Evolutionary conservation across 2,113 vertebrate genomes (phyloP), one percentile per base, ranked within the genome.

Genomic region (Tupaia chinensis): DNA sequence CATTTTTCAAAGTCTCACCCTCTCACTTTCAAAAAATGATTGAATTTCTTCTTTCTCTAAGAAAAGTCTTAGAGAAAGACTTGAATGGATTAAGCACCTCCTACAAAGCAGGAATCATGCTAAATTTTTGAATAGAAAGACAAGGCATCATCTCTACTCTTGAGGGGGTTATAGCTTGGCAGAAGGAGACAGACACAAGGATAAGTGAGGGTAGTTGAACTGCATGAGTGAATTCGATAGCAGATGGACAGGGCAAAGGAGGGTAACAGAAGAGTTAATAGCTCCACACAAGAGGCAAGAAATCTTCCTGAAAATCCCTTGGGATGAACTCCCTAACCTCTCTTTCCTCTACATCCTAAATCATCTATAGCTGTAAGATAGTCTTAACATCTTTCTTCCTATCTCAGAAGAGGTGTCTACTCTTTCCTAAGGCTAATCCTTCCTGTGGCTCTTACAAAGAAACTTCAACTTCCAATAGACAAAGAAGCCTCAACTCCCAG

Each of bases 201-300:
- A 53, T 1, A 27, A 60, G 6, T 16, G 54, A 20, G 19, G 23
- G 13, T 7, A 32, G 60, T n/a, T 7, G 27, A n/a, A 34, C 60
- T 66, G 60, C 9, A 17, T 17, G 60, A 32, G 20, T 72, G 19
- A 86, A 77, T 61, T 25, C 58, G 76, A 5, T 65, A 34, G 7
- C 1, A 22, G 20, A 32, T 12, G 10, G 7, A 22, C 1, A 87
- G 23, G 19, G 16, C 14, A 61, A 54, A 23, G 25, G 3, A 13
- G 13, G 2, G 0, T 17, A 13, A 58, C 3, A 1, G 5, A 16
- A 58, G 29, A n/a, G 3, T 17, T 16, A 32, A 29, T 29, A 17
- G 0, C 27, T 76, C n/a, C 29, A 70, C 27, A 4, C 25, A 15
- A n/a, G 44, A 89, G 19, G 34, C 9, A 84, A 44, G 54, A 44